These are phyloP conservation scores for Asteroscopus sphinx DNA, from an alignment of 2,888 invertebrate species.

Conservation along the genomic window DNA sequence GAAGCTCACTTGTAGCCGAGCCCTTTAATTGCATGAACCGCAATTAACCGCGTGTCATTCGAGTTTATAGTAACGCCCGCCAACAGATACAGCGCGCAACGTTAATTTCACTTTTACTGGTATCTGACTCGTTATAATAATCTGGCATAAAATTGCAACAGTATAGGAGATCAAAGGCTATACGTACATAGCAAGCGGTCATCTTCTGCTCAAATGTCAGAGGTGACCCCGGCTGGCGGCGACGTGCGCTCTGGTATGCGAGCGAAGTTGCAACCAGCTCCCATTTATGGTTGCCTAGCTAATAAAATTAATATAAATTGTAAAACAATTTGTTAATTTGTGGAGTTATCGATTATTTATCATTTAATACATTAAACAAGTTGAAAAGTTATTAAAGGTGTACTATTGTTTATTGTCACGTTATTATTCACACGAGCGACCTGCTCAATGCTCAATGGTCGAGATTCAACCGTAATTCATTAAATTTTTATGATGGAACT, in stretches of 20 bases:
- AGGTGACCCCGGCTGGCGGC: slow-evolving; percentile 67
- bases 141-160: slow-evolving; percentile 82
- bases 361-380: background rate
- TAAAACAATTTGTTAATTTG: slow-evolving; percentile 24
- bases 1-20: slow-evolving; percentile 43
- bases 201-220: slow-evolving; percentile 81
- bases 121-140: slow-evolving; percentile 72
- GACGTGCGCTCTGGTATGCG: slow-evolving; percentile 74
- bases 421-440: slow-evolving; percentile 8
- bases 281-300: slow-evolving; percentile 63
- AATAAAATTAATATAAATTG: slow-evolving; percentile 57
- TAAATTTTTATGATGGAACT: no score
- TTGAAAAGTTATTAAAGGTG: slow-evolving; percentile 13
- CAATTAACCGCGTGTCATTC: slow-evolving; percentile 72
- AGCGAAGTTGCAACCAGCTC: slow-evolving; percentile 53
- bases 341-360: background rate
- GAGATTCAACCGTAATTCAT: no score
- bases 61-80: slow-evolving; percentile 61
- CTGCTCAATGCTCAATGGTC: no score
- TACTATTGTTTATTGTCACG: slow-evolving; percentile 18
- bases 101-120: slow-evolving; percentile 77
- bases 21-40: slow-evolving; percentile 69
- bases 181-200: slow-evolving; percentile 76
- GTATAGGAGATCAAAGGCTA: slow-evolving; percentile 82
- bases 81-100: slow-evolving; percentile 62